A percentile compares a stretch with the other conserved stretches of the same genome.
Conservation (phyloP, 2,113 vertebrate species). For the Notarius quadriscutis region DNA sequence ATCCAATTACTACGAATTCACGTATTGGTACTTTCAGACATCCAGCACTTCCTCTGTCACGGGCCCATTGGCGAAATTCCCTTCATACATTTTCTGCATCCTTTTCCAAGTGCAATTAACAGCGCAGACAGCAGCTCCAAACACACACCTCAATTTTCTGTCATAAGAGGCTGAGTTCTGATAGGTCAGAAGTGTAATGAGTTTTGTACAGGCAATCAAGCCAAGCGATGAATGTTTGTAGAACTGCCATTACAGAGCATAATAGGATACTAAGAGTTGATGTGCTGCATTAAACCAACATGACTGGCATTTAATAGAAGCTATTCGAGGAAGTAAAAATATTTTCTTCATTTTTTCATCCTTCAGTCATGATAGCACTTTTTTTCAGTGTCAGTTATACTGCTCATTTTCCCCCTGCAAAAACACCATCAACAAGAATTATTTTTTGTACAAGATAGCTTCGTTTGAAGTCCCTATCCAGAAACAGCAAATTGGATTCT, state of each 20-base stretch:
- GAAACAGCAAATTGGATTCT: not conserved
- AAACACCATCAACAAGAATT: constrained; percentile 17
- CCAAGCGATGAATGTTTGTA: constrained; percentile 38
- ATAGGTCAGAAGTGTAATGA: constrained; percentile 55
- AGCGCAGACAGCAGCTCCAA: constrained; percentile 22
- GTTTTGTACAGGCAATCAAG: constrained; percentile 56
- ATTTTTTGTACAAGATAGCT: not conserved
- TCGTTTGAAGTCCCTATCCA: constrained; percentile 9
- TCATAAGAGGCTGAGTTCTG: constrained; percentile 39
- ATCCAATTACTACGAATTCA: constrained; percentile 50
- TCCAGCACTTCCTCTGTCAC: not conserved
- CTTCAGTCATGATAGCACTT: constrained; percentile 32
- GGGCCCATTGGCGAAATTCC: constrained; percentile 18
- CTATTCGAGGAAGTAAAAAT: constrained; percentile 33
- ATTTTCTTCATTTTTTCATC: constrained; percentile 21
- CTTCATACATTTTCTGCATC: constrained; percentile 14
- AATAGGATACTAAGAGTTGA: constrained; percentile 40
- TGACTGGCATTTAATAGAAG: constrained; percentile 33
- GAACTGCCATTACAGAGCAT: constrained; percentile 42
- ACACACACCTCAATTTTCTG: constrained; percentile 34
- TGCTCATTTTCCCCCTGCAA: constrained; percentile 10
- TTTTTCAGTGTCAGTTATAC: not conserved
- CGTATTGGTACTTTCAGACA: constrained; percentile 38
- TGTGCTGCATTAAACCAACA: constrained; percentile 47
- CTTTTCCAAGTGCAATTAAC: constrained; percentile 48